Percentiles rank a stretch among this genome's conserved stretches.
Conservation (phyloP, 2,888 invertebrate species). For the Frankliniella fusca region DNA sequence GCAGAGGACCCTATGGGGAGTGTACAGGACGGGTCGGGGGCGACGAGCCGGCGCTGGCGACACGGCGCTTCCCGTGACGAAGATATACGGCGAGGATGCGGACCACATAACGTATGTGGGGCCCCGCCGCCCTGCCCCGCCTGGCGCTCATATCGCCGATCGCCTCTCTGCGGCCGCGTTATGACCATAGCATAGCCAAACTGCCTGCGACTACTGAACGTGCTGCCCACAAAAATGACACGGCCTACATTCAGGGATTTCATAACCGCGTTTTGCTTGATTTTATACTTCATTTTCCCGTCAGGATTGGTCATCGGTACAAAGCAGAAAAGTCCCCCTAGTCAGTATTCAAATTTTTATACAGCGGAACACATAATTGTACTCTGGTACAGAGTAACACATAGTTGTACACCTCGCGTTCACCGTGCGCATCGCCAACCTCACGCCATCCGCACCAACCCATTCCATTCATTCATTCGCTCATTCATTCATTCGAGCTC, state of each 20-base stretch:
- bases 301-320: neutral
- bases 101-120: neutral
- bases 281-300: neutral
- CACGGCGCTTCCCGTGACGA: neutral
- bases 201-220: too few relatives aligned
- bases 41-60: neutral
- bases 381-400: neutral
- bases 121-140: neutral
- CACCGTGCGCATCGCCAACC: neutral
- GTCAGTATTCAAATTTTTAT: too few relatives aligned
- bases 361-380: neutral
- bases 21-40: neutral
- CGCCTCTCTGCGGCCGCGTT: neutral
- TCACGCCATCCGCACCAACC: neutral
- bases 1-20: neutral
- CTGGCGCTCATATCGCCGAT: neutral
- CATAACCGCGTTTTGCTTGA: too few relatives aligned
- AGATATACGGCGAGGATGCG: conserved; percentile 17
- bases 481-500: neutral
- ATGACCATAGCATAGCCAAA: neutral
- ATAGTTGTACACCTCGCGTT: neutral
- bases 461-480: neutral
- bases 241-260: too few relatives aligned
- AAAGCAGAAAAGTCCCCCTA: too few relatives aligned
- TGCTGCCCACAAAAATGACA: too few relatives aligned